Evolutionary conservation across 37 sponge, comb jelly and placozoan genomes (phyloP).

Genomic region (Beroe forskalii): DNA sequence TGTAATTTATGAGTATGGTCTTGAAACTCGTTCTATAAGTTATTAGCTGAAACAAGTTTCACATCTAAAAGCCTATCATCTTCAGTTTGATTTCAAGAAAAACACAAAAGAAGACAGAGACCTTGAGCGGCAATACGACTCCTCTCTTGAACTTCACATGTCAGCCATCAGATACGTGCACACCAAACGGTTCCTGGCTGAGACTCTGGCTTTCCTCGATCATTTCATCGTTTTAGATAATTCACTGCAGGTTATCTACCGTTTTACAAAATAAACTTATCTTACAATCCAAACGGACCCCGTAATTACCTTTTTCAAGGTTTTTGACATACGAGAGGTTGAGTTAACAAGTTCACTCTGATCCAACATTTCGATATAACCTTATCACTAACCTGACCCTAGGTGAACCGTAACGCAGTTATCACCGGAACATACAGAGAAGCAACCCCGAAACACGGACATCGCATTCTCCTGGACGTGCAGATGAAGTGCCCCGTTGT

Average conservation of each 20-base stretch:
- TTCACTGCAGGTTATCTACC: conserved; percentile 36
- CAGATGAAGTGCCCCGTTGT: conserved; percentile 81
- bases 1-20: not conserved
- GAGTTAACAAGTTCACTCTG: too few relatives aligned
- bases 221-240: conserved; percentile 73
- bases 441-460: conserved; percentile 24
- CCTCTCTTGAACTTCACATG: conserved; percentile 74
- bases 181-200: conserved; percentile 94
- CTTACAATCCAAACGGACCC: too few relatives aligned
- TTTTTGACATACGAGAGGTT: too few relatives aligned
- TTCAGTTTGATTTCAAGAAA: conserved; percentile 66
- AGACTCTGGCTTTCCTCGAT: conserved; percentile 85
- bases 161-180: conserved; percentile 92
- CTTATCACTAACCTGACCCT: too few relatives aligned
- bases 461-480: conserved; percentile 80
- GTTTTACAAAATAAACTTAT: too few relatives aligned
- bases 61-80: too few relatives aligned
- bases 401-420: conserved; percentile 15
- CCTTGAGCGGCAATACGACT: conserved; percentile 78
- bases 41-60: too few relatives aligned
- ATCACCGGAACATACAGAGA: conserved; percentile 28
- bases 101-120: conserved; percentile 80
- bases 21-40: not conserved
- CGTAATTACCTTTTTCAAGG: too few relatives aligned
- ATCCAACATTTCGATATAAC: too few relatives aligned